A percentile compares a stretch with the other conserved stretches of the same genome.
Conservation (phyloP, 2,113 vertebrate species). For the Brevimyrus niger region DNA sequence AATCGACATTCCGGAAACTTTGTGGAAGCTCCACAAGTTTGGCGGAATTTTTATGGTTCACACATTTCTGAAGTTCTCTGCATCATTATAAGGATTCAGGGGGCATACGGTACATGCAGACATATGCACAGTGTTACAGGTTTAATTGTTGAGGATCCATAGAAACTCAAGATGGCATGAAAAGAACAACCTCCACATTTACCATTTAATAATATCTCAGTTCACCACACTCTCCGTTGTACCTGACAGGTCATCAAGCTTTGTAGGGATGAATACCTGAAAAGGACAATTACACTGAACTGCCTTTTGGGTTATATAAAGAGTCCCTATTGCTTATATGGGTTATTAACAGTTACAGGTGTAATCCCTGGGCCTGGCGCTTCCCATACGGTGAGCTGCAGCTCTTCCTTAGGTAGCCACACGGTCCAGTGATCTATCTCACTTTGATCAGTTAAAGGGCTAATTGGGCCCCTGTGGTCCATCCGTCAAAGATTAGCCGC, state of each 20-base stretch:
- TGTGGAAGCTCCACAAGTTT: background rate
- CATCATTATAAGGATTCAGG: background rate
- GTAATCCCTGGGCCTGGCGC: conserved; percentile 9
- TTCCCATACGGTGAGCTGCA: background rate
- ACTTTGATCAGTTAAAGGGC: conserved; percentile 39
- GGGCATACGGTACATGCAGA: background rate
- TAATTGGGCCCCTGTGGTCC: conserved; percentile 38
- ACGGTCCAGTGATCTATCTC: conserved; percentile 41
- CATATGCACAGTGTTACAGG: background rate
- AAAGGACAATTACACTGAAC: background rate
- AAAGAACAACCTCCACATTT: background rate
- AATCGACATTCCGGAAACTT: background rate
- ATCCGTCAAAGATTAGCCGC: conserved; percentile 21
- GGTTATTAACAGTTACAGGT: conserved; percentile 53
- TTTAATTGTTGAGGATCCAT: background rate
- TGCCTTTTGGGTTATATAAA: background rate
- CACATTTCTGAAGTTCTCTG: background rate
- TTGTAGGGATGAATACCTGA: background rate
- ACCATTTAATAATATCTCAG: background rate
- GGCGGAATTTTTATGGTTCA: background rate
- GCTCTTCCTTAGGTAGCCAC: conserved; percentile 1
- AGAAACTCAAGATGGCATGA: background rate
- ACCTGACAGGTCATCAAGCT: background rate
- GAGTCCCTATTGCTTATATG: conserved; percentile 35
- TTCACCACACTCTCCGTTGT: background rate